These are phyloP conservation scores for Zoanthus gigantus DNA, from an alignment of 92 coral and sea anemone species.

Conservation along the genomic window DNA sequence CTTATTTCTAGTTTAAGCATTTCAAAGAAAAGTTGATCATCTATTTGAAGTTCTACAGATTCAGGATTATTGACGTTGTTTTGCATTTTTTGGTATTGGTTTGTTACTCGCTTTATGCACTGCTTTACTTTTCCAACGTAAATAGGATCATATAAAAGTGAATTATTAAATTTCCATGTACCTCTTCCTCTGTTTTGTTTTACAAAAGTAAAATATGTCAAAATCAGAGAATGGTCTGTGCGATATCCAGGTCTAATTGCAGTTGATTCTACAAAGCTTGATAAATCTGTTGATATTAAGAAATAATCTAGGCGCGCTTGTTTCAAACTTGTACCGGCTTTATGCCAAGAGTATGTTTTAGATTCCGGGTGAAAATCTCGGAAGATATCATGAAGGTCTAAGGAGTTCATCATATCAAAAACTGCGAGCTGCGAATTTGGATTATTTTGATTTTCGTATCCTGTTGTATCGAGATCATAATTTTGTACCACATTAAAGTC, in stretches of 20 bases:
- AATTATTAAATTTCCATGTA: not conserved
- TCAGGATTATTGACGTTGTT: not conserved
- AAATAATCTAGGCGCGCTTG: not conserved
- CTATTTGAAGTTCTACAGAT: too few species aligned
- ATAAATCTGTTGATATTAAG: not conserved
- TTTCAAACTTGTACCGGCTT: not conserved
- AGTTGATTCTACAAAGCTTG: not conserved
- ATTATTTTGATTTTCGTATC: too few species aligned
- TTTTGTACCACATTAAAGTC: too few species aligned
- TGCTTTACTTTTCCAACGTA: not conserved
- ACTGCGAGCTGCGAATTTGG: not conserved
- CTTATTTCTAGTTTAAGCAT: not conserved
- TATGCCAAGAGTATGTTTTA: not conserved
- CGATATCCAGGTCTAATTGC: not conserved
- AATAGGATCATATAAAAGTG: constrained; percentile 2
- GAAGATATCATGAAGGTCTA: not conserved
- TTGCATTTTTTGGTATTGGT: constrained; percentile 1
- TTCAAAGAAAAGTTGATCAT: not conserved
- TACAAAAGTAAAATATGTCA: not conserved
- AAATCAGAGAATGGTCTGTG: not conserved
- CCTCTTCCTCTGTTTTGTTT: not conserved
- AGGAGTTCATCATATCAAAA: not conserved
- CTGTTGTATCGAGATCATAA: too few species aligned
- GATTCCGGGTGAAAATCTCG: not conserved
- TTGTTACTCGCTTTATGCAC: constrained; percentile 11